Evolutionary conservation across 2,888 invertebrate species (phyloP), one percentile per base, ranked within the genome.

Genomic region (Leucophenga montana): DNA sequence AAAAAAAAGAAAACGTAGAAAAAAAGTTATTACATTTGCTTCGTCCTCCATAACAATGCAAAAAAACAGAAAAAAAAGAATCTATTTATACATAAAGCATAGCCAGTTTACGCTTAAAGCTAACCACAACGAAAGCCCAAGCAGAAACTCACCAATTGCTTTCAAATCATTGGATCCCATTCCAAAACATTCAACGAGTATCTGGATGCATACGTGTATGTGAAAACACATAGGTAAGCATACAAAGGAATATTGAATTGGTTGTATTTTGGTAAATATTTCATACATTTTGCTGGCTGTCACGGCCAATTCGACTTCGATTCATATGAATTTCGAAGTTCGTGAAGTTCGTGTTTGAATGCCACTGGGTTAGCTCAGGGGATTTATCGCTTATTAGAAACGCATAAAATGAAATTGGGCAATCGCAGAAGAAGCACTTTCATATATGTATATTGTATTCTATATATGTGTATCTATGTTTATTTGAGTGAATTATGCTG

Each of bases 311-410:
- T 13, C 48, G n/a, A 64, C 22, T 64, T 64, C 22, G 46, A 39
- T 39, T 39, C 39, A 39, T 39, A 39, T 39, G 39, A 39, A 39
- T 39, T 39, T 39, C 39, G 39, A 39, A n/a, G 39, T 39, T 39
- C 39, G 39, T 64, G n/a, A 16, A 39, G 61, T 61, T 9, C 46
- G 48, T 46, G 62, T 48, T 59, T 53, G 33, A 18, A 54, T 66
- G 54, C 66, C 66, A 71, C 71, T 67, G 69, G 74, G 71, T 73
- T 75, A 73, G 69, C 57, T 59, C 57, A n/a, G 16, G 44, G 67
- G 67, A 65, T 69, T 64, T 69, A 69, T 69, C 57, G 66, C 66
- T 65, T 59, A 65, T 65, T 67, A 64, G 62, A 67, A 44, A 57
- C 48, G 46, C 46, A 67, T 59, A 57, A 39, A 67, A 20, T 54